These are phyloP conservation scores for Symphodus melops DNA, from an alignment of 2,113 vertebrate species.

Conservation along the genomic window DNA sequence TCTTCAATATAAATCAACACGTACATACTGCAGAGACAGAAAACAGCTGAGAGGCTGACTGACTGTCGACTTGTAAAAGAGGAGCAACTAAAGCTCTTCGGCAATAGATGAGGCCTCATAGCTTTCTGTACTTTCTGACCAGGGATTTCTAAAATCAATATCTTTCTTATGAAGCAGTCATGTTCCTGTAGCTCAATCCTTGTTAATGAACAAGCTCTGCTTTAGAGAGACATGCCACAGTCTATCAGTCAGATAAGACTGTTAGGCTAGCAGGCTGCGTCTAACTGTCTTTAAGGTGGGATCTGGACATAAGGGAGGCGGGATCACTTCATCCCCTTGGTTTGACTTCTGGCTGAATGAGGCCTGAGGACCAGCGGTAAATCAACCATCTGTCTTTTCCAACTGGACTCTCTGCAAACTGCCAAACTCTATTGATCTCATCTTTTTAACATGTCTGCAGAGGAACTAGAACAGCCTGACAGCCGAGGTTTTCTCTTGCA, in stretches of 20 bases:
- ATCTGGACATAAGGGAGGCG: constrained; percentile 4
- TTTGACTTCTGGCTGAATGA: background rate
- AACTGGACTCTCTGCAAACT: background rate
- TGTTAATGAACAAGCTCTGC: background rate
- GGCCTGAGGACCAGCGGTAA: background rate
- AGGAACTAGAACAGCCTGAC: background rate
- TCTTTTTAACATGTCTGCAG: background rate
- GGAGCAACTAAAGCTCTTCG: background rate
- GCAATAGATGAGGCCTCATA: background rate
- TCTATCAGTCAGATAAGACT: background rate
- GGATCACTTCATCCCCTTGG: background rate
- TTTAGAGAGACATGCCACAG: background rate
- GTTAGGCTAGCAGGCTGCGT: background rate
- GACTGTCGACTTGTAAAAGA: background rate
- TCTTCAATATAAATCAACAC: too few species aligned
- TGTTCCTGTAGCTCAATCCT: background rate
- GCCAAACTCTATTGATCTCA: background rate
- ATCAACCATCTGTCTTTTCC: background rate
- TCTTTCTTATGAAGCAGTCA: background rate
- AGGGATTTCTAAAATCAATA: background rate
- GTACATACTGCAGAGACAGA: too few species aligned
- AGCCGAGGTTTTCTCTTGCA: background rate
- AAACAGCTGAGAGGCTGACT: background rate
- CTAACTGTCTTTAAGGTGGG: background rate
- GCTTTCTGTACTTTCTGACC: background rate